A percentile compares a stretch with the other conserved stretches of the same genome.
These are phyloP conservation scores for mouse (Mus musculus) DNA, from an alignment of 2,113 vertebrate genomes.

Conservation along the genomic window GRCm39 chr10:52888001-52888500, in stretches of 20 bases:
- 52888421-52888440: not conserved
- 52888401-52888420: not conserved
- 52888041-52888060: not conserved
- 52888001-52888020: conserved; percentile 9
- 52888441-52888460: not conserved
- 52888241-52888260: conserved; percentile 42
- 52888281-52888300: not conserved
- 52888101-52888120: not conserved
- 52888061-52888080: not conserved
- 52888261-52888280: not conserved
- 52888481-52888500: not conserved
- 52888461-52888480: not conserved
- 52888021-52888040: not conserved
- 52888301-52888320: not conserved
- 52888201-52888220: not conserved
- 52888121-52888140: not conserved
- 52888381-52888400: not conserved
- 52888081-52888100: not conserved
- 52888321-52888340: not conserved
- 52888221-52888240: not conserved
- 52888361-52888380: conserved; percentile 3
- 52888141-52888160: not conserved
- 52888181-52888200: conserved; percentile 1
- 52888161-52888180: not conserved
- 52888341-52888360: not conserved